phyloP scores from a whole-genome alignment of 1,140 invertebrate genomes.

The Cheumatopsyche charites region DNA sequence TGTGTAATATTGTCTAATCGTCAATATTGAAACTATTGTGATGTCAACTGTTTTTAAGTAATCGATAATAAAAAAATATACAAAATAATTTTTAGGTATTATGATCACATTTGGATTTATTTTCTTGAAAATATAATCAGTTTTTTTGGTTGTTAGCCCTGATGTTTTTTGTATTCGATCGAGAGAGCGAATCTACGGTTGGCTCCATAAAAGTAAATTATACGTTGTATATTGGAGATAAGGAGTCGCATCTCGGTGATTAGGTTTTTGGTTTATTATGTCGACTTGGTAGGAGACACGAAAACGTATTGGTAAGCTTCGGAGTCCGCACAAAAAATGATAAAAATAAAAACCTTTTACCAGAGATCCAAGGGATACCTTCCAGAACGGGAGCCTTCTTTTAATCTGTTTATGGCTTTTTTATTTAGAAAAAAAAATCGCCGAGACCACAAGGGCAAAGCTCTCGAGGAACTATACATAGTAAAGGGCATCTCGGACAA shows the following conservation, averaged over 20 bases:
- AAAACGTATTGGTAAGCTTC: constrained; percentile 36
- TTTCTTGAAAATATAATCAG: too few species aligned
- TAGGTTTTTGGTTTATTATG: constrained; percentile 47
- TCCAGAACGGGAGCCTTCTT: background rate
- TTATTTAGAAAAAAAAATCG: constrained; percentile 3
- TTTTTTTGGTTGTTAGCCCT: background rate
- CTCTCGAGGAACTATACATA: background rate
- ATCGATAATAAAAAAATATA: too few species aligned
- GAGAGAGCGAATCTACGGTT: constrained; percentile 34
- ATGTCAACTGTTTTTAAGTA: too few species aligned
- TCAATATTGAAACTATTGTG: too few species aligned
- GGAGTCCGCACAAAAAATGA: constrained; percentile 30
- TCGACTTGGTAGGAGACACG: constrained; percentile 31
- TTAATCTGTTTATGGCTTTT: too few species aligned
- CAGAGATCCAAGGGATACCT: constrained; percentile 32
- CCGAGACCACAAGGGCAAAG: constrained; percentile 4
- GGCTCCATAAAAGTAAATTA: constrained; percentile 48
- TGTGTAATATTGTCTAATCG: too few species aligned
- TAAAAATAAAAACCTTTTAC: constrained; percentile 42
- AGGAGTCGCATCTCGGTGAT: constrained; percentile 46
- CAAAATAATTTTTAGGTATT: too few species aligned
- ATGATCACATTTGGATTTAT: too few species aligned
- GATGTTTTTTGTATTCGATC: background rate
- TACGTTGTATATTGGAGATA: constrained; percentile 48
- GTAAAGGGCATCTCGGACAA: background rate